Base-by-base conservation (phyloP, 2,888 invertebrate species). In the Tolmerus cingulatus region DNA sequence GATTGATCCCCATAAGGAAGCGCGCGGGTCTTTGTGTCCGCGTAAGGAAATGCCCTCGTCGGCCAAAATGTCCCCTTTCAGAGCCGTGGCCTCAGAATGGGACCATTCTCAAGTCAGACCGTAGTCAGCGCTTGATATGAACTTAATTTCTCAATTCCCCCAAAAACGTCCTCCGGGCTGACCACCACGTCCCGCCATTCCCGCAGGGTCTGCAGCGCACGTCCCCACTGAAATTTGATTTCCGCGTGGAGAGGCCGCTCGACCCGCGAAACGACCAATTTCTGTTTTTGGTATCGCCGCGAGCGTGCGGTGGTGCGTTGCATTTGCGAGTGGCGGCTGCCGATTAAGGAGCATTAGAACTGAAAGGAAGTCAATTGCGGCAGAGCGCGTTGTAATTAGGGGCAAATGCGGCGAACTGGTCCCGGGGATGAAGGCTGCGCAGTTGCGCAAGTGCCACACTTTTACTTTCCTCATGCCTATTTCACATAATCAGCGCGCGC, bases 1-100 rank as follows among this genome's bases (percentile, higher is more conserved):
- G 74, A 46, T 51, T 74, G 85, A 46, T 85, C 85, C 74, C 5
- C 74, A 85, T 85, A 85, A 74, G 85, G 85, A 27, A 46, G 34
- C 74, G 43, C 55, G 51, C 30, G 74, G 85, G 85, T 27, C 51
- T 74, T 51, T 85, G 74, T 43, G n/a, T 85, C 74, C 43, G 30
- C 27, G 74, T 85, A 74, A 74, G 85, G 85, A 85, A 74, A 85
- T 85, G 4, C 19, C 19, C 12, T 74, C 74, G 12, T 37, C 51
- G 23, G 85, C 85, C 85, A 43, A 74, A 85, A 46, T 85, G 74
- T 85, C 85, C 43, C 82, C 57, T 82, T 82, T 82, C 37, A 7
- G 34, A 51, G 46, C 30, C 37, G 8, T n/a, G 19, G 30, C 37
- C 40, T 76, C 34, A 66, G 57, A 55, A 82, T 82, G 37, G 14